These are phyloP conservation scores for Eupithecia tripunctaria DNA, from an alignment of 2,888 invertebrate genomes.

Conservation along the genomic window DNA sequence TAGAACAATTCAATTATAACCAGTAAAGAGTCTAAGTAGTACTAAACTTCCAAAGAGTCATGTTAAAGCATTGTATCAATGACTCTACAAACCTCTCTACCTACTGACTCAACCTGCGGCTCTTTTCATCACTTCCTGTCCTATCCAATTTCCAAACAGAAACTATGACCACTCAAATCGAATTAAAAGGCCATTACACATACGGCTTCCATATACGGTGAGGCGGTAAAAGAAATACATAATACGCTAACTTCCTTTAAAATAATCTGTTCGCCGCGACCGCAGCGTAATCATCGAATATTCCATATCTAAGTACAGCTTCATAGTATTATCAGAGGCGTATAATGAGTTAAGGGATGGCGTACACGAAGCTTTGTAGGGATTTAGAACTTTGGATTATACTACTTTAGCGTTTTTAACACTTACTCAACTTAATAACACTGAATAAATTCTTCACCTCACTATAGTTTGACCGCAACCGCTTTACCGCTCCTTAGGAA, in stretches of 20 bases:
- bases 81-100: slow-evolving; percentile 7
- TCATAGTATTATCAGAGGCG: slow-evolving; percentile 80
- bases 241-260: slow-evolving; percentile 56
- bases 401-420: neutral
- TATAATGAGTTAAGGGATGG: slow-evolving; percentile 77
- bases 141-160: slow-evolving; percentile 33
- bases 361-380: slow-evolving; percentile 10
- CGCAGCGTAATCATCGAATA: slow-evolving; percentile 66
- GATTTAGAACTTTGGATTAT: neutral
- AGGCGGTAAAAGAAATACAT: slow-evolving; percentile 50
- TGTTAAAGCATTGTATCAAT: slow-evolving; percentile 4
- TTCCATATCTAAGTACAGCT: slow-evolving; percentile 78
- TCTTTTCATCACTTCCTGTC: slow-evolving; percentile 24
- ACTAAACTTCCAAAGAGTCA: neutral
- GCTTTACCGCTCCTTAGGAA: no score
- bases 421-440: no score
- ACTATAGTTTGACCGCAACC: no score
- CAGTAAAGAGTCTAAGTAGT: neutral
- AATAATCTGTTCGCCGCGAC: slow-evolving; percentile 48
- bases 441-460: no score
- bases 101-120: slow-evolving; percentile 3
- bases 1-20: no score
- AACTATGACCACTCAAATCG: slow-evolving; percentile 52
- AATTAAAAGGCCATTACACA: slow-evolving; percentile 58
- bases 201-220: slow-evolving; percentile 52